phyloP scores from a whole-genome alignment of 2,113 vertebrate genomes.

The Cheilinus undulatus region DNA sequence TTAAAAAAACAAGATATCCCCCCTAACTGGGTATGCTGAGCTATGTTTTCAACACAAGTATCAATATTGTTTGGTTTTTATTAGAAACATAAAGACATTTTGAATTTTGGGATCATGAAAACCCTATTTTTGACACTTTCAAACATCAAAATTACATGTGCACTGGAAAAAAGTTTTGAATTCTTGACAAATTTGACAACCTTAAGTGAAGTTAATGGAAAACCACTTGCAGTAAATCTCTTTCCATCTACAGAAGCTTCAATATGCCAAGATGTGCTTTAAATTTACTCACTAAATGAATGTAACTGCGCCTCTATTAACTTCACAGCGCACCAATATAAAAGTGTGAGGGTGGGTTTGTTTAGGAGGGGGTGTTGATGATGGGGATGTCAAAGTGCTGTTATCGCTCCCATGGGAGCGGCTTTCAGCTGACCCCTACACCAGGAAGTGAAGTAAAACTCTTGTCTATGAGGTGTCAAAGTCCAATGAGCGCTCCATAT shows the following conservation, averaged over 20 bases:
- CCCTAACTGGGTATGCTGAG: too few relatives aligned
- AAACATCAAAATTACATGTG: too few relatives aligned
- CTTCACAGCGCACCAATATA: too few relatives aligned
- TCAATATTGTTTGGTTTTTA: too few relatives aligned
- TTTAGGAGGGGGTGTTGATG: constrained; percentile 3
- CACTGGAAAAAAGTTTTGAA: too few relatives aligned
- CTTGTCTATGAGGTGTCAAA: constrained; percentile 80
- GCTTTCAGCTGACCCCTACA: constrained; percentile 75
- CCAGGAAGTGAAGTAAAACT: constrained; percentile 80
- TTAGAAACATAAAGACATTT: too few relatives aligned
- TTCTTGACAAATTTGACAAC: background rate
- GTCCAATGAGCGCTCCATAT: constrained; percentile 79
- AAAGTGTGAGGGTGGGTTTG: too few relatives aligned
- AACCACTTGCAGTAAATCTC: background rate
- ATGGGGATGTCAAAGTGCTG: constrained; percentile 63
- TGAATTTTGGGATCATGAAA: too few relatives aligned
- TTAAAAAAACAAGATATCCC: too few relatives aligned
- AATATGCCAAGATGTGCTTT: background rate
- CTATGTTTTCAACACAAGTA: too few relatives aligned
- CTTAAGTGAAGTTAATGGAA: background rate
- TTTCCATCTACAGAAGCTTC: background rate
- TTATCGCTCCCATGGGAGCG: constrained; percentile 69
- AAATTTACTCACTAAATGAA: background rate
- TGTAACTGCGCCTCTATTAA: background rate
- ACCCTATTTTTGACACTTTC: too few relatives aligned